Percentiles rank a stretch among this genome's conserved stretches.
Conservation (phyloP, 2,797 vertebrate genomes). For the Thamnophis elegans region DNA sequence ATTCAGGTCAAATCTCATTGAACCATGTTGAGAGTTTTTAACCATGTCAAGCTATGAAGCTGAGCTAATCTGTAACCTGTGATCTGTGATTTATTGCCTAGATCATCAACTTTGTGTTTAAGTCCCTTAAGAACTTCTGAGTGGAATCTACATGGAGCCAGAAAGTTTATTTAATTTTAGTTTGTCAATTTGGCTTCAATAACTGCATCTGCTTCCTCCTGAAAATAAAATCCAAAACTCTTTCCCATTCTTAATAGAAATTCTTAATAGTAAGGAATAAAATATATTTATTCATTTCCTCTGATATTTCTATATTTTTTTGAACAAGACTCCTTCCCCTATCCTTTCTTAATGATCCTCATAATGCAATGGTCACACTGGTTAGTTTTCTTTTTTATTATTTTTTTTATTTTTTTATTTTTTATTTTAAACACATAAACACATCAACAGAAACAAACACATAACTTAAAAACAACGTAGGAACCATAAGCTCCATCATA, state of each 20-base stretch:
- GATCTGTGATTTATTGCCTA: neutral
- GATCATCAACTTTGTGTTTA: neutral
- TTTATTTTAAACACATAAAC: no score
- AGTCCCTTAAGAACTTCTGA: neutral
- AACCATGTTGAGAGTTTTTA: neutral
- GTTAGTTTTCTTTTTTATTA: no score
- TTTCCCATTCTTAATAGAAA: neutral
- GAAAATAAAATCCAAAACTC: neutral
- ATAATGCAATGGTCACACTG: neutral
- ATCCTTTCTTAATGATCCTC: neutral
- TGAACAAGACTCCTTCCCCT: neutral
- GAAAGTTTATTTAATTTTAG: neutral
- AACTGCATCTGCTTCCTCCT: neutral
- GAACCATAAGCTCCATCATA: no score
- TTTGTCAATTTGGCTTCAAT: neutral
- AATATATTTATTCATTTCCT: neutral
- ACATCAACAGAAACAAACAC: no score
- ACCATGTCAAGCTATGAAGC: neutral
- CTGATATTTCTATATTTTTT: neutral
- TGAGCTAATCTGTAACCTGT: neutral
- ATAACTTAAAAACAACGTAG: no score
- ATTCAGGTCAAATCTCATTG: neutral
- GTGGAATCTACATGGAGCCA: neutral
- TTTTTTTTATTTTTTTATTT: no score
- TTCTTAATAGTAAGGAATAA: neutral